Percentiles rank a stretch among this genome's conserved stretches.
Evolutionary conservation across 2,797 vertebrate species (phyloP).

Genomic region (Chelonia mydas): DNA sequence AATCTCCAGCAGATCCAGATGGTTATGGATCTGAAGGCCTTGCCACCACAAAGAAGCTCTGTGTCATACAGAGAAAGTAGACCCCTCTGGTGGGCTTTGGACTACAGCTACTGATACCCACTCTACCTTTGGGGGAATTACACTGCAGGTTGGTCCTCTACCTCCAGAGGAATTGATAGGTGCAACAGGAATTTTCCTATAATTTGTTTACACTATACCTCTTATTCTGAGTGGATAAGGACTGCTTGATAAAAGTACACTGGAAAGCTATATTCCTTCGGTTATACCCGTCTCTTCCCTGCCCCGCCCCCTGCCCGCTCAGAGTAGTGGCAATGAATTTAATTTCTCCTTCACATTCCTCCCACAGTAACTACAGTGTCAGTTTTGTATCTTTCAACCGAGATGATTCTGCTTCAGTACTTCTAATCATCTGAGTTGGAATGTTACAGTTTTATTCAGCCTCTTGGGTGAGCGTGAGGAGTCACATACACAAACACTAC

Average conservation of each 20-base stretch:
- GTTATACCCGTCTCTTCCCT: rapidly evolving
- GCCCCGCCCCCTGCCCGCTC: rapidly evolving
- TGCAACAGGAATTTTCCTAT: not conserved
- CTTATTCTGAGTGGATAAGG: not conserved
- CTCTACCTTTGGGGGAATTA: not conserved
- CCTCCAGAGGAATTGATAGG: not conserved
- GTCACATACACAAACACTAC: not conserved
- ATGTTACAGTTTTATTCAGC: not conserved
- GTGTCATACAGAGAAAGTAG: not conserved
- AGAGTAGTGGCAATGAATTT: not conserved
- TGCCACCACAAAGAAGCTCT: not conserved
- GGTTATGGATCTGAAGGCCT: not conserved
- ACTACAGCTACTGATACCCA: not conserved
- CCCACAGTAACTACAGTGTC: not conserved
- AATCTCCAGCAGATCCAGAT: not conserved
- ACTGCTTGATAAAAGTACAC: rapidly evolving
- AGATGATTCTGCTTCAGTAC: not conserved
- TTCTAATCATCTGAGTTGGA: not conserved
- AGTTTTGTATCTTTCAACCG: not conserved
- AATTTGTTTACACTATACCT: not conserved
- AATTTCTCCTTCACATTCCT: not conserved
- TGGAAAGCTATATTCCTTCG: not conserved
- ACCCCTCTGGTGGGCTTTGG: not conserved
- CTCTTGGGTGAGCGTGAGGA: not conserved
- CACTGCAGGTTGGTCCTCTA: not conserved